phyloP scores from a whole-genome alignment of 2,113 vertebrate genomes.

The Mormoops blainvillei region DNA sequence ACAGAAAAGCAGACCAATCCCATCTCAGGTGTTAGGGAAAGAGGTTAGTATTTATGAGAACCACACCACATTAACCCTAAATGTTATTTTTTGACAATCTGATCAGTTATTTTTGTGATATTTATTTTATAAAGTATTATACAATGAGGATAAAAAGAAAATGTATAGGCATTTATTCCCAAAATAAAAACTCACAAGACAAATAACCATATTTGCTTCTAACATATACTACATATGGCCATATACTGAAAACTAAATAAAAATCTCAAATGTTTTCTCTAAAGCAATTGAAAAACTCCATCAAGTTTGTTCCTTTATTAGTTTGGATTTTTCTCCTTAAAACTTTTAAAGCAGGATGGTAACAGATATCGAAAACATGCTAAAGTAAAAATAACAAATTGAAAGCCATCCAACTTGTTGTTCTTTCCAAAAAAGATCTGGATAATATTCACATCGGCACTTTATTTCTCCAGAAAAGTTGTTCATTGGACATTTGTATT shows the following conservation, averaged over 20 bases:
- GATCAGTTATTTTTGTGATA: background rate
- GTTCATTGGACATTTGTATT: background rate
- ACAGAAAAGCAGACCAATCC: background rate
- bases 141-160: background rate
- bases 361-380: background rate
- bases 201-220: conserved; percentile 33
- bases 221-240: background rate
- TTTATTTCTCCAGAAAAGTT: background rate
- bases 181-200: conserved; percentile 8
- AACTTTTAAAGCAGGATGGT: conserved; percentile 23
- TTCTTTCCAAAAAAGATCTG: conserved; percentile 3
- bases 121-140: conserved; percentile 22
- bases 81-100: background rate
- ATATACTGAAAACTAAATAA: background rate
- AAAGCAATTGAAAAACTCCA: background rate
- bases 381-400: conserved; percentile 14
- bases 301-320: background rate
- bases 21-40: background rate
- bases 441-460: conserved; percentile 17
- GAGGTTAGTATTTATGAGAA: background rate
- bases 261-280: conserved; percentile 15
- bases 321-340: background rate
- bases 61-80: background rate
- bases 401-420: background rate
- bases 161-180: background rate